Base-by-base conservation (phyloP, 2,113 vertebrate species). In the Pelecanoides urinatrix region DNA sequence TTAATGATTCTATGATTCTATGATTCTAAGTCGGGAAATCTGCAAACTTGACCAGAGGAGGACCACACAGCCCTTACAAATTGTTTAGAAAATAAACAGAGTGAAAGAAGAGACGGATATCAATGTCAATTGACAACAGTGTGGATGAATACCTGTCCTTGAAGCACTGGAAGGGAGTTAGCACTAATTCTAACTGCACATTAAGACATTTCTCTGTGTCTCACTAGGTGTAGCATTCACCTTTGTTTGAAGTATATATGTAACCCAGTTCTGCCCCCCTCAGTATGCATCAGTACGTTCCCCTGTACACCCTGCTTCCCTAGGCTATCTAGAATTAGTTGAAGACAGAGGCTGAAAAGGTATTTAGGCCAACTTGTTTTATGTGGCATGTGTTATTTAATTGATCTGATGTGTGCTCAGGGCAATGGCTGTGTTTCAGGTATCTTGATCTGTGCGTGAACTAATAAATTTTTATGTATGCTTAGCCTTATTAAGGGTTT, bases 11-110 rank as follows among this genome's bases (percentile, higher is more conserved):
- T n/a, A n/a, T n/a, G n/a, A n/a, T n/a, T n/a, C n/a, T n/a, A n/a
- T n/a, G n/a, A n/a, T n/a, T n/a, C n/a, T n/a, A n/a, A n/a, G 3
- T 26, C 1, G 1, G 19, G 10, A 70, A 58, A 75, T 36, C 16
- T 34, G 7, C 29, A 52, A 22, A 19, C 16, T 61, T 74, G 36
- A 49, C 20, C 9, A 32, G 30, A 72, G 40, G 9, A 93, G 11
- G 17, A 80, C 2, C 5, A 25, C 36, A 32, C 2, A 53, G 25
- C 19, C 32, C 16, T 84, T 50, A 68, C 16, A 53, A 53, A 32
- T 32, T 49, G 23, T n/a, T 92, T 63, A 65, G 73, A 86, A 80
- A 89, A 76, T 26, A 65, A 91, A 34, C 5, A 59, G n/a, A 80
- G n/a, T n/a, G 1, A 47, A 61, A 73, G 44, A 88, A 36, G 16